Percentiles rank a stretch among this genome's conserved stretches.
Conservation (phyloP, 2,113 vertebrate species). For the Colinus virginianus region DNA sequence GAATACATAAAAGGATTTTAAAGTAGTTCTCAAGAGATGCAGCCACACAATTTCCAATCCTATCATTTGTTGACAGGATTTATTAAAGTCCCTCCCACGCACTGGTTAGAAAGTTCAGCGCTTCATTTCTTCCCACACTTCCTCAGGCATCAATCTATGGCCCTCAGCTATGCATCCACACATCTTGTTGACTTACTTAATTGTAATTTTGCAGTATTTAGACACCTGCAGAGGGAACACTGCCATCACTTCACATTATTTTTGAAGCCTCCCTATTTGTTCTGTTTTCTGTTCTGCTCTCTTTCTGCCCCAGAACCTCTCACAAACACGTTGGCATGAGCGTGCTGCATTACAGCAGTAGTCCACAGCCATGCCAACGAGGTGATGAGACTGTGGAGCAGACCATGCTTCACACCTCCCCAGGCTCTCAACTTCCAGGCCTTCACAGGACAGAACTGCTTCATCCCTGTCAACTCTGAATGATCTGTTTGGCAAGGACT, state of each 20-base stretch:
- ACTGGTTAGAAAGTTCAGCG: neutral
- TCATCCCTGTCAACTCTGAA: neutral
- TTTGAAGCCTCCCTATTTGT: neutral
- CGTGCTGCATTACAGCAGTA: neutral
- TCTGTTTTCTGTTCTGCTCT: neutral
- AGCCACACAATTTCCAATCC: neutral
- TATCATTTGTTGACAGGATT: neutral
- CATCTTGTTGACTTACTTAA: neutral
- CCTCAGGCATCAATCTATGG: neutral
- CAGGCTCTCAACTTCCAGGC: neutral
- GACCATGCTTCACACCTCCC: neutral
- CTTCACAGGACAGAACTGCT: neutral
- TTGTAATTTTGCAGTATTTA: neutral
- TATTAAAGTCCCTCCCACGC: neutral
- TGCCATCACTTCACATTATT: neutral
- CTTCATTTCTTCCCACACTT: neutral
- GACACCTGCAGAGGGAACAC: neutral
- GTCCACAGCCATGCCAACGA: neutral
- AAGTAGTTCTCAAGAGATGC: neutral
- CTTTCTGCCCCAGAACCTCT: neutral
- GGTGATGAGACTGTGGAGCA: neutral
- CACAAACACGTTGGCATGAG: neutral
- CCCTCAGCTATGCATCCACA: neutral
- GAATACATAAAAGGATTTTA: neutral
- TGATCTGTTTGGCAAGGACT: neutral